Evolutionary conservation across 2,797 vertebrate genomes (phyloP), one percentile per base, ranked within the genome.

Genomic region (Meriones psammophilus): DNA sequence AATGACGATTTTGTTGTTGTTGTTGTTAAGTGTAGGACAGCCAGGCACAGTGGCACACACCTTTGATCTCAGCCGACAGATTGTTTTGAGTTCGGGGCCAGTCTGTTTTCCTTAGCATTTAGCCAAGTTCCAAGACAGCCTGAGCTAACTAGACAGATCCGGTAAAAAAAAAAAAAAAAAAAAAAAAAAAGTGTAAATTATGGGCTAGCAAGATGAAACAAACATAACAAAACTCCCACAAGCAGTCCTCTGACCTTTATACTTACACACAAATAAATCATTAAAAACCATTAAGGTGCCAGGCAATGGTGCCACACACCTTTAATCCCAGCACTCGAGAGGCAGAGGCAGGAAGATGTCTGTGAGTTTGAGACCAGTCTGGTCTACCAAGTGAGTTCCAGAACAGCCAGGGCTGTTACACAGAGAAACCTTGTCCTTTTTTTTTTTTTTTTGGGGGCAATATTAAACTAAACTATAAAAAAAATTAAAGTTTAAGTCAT

Each of bases 401-500:
- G 39, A 76, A 42, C 42, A 42, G 42, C 42, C 3, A 76, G 42
- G 39, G 46, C 5, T 76, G 73, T 46, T 76, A 46, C 10, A 76
- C 24, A 46, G 73, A 76, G 24, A 76, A 74, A 74, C 10, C 18
- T 12, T 74, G 22, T 42, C 42, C 2, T 2, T 4, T 4, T 39
- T 39, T 2, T 74, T 36, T 42, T 50, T 50, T 50, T 50, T 50
- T 14, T 15, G 56, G 56, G 17, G 56, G 56, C 14, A 17, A 14
- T 3, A 58, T 2, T 2, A 58, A 20, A 62, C 14, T 14, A n/a
- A 54, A 33, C 12, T 17, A 17, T 8, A 30, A 20, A 17, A 76
- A 83, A 90, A 36, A 50, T n/a, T 56, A 42, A 56, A 77, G 89
- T 84, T 56, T 89, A 96, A 96, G 64, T 66, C 14, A 39, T 73